Evolutionary conservation across 2,797 vertebrate genomes (phyloP), one percentile per base, ranked within the genome.

Genomic region (Loris lydekkerianus): DNA sequence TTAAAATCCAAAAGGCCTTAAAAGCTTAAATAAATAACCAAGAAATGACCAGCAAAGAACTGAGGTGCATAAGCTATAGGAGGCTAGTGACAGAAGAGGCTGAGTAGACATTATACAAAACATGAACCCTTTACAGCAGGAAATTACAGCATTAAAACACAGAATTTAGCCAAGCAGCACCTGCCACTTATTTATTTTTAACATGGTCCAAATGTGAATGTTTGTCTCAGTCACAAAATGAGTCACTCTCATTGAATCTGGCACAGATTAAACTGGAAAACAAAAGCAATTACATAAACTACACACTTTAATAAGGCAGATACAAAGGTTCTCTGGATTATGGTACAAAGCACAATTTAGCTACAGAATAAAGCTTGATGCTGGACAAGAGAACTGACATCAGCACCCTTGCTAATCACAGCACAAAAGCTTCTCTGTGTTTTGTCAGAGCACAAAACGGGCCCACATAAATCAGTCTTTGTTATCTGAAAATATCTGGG

Each of bases 371-470:
- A 98, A 99, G 98, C 98, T 98, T 97, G 98, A 98, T 98, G 98
- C 98, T 97, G 97, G 98, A 98, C 98, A 98, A 98, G 98, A 98
- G 98, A 98, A 99, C 99, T 99, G 99, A 99, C 99, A 99, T 99
- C 99, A 98, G 98, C 98, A 98, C 98, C 98, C 99, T 98, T 98
- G 98, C 98, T 99, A 99, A 99, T 99, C 99, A 98, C 96, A 98
- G 98, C 93, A 99, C 99, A 99, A 99, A 99, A 99, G 99, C 97
- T 86, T 96, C 99, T 99, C 99, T 99, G 98, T 99, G 98, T 98
- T 98, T 98, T 97, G 98, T 98, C 98, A 97, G 97, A 97, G 98
- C 97, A 97, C 98, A 98, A 97, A 98, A 97, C 43, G 98, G 98
- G 98, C 98, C 98, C 98, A 98, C 98, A 99, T 99, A 99, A 99